These are phyloP conservation scores for Homalodisca vitripennis DNA, from an alignment of 1,140 invertebrate genomes.

Conservation along the genomic window DNA sequence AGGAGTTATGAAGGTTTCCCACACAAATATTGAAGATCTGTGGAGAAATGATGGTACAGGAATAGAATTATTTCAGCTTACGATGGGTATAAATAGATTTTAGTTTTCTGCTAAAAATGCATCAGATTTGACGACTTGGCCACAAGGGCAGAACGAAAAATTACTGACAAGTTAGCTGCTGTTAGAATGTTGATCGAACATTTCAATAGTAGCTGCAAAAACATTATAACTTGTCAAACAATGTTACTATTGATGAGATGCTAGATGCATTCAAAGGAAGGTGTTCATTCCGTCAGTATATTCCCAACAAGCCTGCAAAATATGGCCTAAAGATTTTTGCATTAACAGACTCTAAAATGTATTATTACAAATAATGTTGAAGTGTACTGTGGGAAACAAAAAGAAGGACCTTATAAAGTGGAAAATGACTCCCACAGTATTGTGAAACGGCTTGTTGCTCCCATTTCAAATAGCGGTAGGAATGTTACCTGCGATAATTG, in stretches of 20 bases:
- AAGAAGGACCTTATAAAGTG: slow-evolving; percentile 41
- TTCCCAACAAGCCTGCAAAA: slow-evolving; percentile 48
- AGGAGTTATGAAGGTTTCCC: not conserved
- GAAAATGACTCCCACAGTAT: slow-evolving; percentile 40
- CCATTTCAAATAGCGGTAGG: not conserved
- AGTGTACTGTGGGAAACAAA: slow-evolving; percentile 43
- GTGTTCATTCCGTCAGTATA: slow-evolving; percentile 48
- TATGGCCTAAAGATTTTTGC: slow-evolving; percentile 46
- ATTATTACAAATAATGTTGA: slow-evolving; percentile 43
- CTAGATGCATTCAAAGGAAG: slow-evolving; percentile 46
- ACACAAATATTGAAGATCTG: slow-evolving; percentile 7
- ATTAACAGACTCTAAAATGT: slow-evolving; percentile 40
- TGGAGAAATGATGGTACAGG: slow-evolving; percentile 9
- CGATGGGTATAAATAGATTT: slow-evolving; percentile 28
- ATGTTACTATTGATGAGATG: slow-evolving; percentile 48
- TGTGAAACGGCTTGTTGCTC: not conserved
- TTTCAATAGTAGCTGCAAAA: not conserved
- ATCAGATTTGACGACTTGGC: not conserved
- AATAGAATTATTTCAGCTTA: not conserved
- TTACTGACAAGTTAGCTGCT: slow-evolving; percentile 18
- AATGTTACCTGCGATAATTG: slow-evolving; percentile 7
- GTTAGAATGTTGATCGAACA: not conserved
- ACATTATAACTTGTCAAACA: not conserved
- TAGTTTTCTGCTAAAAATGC: not conserved
- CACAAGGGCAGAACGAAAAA: not conserved